A percentile compares a stretch with the other conserved stretches of the same genome.
These are phyloP conservation scores for Nothocercus nigrocapillus DNA, from an alignment of 2,113 vertebrate species.

Conservation along the genomic window DNA sequence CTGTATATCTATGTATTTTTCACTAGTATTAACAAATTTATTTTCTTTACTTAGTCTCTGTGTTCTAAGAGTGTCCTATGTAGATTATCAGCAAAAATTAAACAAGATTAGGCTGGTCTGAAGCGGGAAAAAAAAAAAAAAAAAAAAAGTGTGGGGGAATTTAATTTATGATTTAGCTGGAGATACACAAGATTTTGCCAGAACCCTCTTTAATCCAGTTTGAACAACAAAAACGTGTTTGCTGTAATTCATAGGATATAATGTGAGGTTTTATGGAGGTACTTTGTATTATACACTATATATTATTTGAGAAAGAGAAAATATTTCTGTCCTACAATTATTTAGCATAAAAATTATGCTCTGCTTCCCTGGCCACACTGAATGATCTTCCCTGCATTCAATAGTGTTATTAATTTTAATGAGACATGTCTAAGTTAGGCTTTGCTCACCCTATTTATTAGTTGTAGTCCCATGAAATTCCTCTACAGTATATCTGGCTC, in stretches of 20 bases:
- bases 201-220: background rate
- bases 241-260: conserved; percentile 21
- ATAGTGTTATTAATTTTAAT: conserved; percentile 7
- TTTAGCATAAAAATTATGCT: conserved; percentile 1
- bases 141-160: background rate
- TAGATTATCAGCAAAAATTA: background rate
- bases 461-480: background rate
- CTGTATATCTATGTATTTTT: background rate
- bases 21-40: background rate
- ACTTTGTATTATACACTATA: background rate
- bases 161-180: background rate
- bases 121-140: background rate
- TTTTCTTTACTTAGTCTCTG: background rate
- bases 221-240: background rate
- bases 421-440: background rate
- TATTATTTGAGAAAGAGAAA: background rate
- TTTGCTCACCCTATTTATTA: background rate
- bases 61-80: background rate
- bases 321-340: background rate
- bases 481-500: background rate
- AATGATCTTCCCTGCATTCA: background rate
- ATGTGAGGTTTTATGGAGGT: conserved; percentile 32
- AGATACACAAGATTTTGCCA: background rate
- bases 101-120: background rate
- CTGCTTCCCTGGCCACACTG: background rate